Conservation (phyloP, 1,140 invertebrate species). For the Apis laboriosa region DNA sequence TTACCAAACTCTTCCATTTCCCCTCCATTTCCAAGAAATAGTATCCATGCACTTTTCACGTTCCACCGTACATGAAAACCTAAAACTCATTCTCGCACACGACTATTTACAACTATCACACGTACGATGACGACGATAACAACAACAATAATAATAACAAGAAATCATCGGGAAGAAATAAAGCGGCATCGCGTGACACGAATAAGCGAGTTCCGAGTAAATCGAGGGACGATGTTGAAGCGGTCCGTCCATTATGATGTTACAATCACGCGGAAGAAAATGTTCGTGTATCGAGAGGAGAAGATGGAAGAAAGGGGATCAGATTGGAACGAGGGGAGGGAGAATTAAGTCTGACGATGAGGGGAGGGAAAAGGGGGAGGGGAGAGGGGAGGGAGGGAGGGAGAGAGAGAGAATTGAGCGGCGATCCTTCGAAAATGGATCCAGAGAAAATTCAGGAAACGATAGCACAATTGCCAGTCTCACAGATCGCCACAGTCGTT, state of each 20-base stretch:
- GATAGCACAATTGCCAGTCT: constrained; percentile 25
- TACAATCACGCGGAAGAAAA: constrained; percentile 48
- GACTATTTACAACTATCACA: neutral
- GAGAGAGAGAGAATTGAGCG: constrained; percentile 18
- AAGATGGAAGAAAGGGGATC: constrained; percentile 30
- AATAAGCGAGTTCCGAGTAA: constrained; percentile 50
- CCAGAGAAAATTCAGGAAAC: constrained; percentile 56
- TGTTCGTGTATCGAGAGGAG: constrained; percentile 33
- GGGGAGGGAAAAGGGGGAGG: too few species aligned
- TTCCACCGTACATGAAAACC: too few species aligned
- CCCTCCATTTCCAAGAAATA: too few species aligned
- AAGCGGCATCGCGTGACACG: constrained; percentile 67
- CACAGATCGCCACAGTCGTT: constrained; percentile 49
- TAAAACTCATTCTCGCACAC: neutral
- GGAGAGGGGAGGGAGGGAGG: neutral
- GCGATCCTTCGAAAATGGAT: constrained; percentile 33
- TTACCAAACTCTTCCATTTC: too few species aligned
- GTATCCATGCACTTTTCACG: too few species aligned
- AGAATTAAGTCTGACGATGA: too few species aligned
- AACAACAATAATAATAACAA: constrained; percentile 23
- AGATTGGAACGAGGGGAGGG: constrained; percentile 24
- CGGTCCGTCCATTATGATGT: constrained; percentile 31
- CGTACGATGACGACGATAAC: neutral
- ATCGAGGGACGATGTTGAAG: neutral
- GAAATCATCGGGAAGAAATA: constrained; percentile 64